These are phyloP conservation scores for Macquaria ambigua DNA, from an alignment of 2,113 vertebrate genomes.

Conservation along the genomic window DNA sequence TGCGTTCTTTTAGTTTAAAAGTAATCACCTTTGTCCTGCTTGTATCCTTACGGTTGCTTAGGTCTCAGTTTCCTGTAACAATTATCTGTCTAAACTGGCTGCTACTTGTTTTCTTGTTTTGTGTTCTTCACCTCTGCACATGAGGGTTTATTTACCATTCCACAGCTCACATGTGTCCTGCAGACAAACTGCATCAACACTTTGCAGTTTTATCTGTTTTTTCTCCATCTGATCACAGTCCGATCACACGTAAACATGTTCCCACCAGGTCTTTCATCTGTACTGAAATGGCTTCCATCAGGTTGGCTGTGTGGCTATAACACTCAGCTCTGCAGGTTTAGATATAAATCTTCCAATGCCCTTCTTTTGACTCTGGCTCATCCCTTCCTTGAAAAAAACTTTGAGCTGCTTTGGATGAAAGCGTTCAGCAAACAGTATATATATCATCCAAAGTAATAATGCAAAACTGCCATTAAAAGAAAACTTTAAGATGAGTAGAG, in stretches of 20 bases:
- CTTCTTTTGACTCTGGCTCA: constrained; percentile 36
- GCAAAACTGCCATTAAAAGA: constrained; percentile 34
- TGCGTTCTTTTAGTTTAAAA: not conserved
- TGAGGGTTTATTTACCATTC: constrained; percentile 19
- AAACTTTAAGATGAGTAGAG: constrained; percentile 12
- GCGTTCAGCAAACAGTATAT: constrained; percentile 3
- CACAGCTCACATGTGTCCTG: not conserved
- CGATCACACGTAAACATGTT: constrained; percentile 27
- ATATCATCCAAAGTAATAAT: constrained; percentile 50
- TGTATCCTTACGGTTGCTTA: too few species aligned
- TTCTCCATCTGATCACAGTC: constrained; percentile 4
- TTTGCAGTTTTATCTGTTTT: constrained; percentile 1
- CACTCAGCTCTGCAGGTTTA: constrained; percentile 10
- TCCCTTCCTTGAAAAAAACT: constrained; percentile 11
- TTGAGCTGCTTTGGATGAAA: constrained; percentile 47
- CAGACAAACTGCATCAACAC: not conserved
- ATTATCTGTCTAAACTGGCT: not conserved
- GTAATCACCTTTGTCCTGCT: not conserved
- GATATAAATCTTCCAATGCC: constrained; percentile 32
- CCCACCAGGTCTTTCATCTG: constrained; percentile 10
- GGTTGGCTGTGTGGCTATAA: constrained; percentile 16
- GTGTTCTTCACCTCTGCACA: not conserved
- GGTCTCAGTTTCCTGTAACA: not conserved
- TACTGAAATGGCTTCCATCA: constrained; percentile 32
- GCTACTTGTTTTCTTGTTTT: not conserved